Evolutionary conservation across 2,113 vertebrate genomes (phyloP).

Genomic region (Phoenicopterus ruber): DNA sequence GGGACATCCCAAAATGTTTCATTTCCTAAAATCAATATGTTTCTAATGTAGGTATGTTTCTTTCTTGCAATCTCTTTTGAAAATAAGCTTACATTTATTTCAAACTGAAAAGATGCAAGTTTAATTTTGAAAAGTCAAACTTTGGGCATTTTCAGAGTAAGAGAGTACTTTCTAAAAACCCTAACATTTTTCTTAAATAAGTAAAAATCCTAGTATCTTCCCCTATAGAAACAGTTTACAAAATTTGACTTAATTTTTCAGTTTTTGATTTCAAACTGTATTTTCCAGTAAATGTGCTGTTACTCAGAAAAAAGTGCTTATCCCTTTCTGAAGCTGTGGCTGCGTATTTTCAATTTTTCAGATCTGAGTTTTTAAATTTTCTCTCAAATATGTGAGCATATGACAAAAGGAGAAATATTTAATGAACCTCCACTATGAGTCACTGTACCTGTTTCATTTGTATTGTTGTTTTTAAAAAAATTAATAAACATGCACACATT

Average conservation of each 20-base stretch:
- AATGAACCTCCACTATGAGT: neutral
- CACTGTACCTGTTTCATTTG: neutral
- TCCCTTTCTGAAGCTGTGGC: neutral
- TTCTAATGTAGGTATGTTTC: neutral
- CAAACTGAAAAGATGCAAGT: neutral
- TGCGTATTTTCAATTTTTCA: neutral
- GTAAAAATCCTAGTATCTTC: neutral
- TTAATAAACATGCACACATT: accelerated
- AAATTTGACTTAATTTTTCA: neutral
- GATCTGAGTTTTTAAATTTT: neutral
- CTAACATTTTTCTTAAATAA: neutral
- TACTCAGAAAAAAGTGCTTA: neutral
- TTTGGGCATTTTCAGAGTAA: neutral
- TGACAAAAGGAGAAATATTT: neutral
- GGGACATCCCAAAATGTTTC: neutral
- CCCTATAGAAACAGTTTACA: neutral
- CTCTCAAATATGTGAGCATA: neutral
- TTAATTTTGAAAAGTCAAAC: neutral
- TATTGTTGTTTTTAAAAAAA: neutral
- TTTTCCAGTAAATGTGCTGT: neutral
- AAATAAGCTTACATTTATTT: neutral
- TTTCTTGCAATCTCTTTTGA: neutral
- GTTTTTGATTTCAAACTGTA: neutral
- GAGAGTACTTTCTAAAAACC: neutral
- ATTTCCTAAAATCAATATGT: neutral